A percentile compares a stretch with the other conserved stretches of the same genome.
phyloP scores from a whole-genome alignment of 2,888 invertebrate genomes.

The Tetranychus piercei region DNA sequence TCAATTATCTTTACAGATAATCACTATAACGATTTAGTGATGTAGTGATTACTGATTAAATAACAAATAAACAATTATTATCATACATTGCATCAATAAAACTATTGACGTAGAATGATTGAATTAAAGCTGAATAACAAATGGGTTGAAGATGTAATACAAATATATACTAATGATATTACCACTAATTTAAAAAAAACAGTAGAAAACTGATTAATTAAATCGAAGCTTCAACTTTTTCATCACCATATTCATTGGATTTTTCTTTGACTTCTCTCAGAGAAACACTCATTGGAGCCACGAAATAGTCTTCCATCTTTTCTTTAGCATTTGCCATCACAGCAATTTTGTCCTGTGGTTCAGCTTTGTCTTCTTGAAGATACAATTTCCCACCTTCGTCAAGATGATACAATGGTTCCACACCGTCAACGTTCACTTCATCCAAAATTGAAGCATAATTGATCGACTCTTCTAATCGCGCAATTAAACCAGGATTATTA shows the following conservation, averaged over 20 bases:
- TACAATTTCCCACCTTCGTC: constrained; percentile 2
- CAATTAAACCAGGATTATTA: neutral
- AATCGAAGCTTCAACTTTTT: neutral
- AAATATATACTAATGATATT: neutral
- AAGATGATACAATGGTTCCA: constrained; percentile 3
- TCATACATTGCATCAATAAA: too few species aligned
- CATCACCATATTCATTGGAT: neutral
- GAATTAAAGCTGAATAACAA: too few species aligned
- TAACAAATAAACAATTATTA: too few species aligned
- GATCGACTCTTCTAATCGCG: neutral
- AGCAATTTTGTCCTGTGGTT: neutral
- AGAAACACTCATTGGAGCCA: neutral
- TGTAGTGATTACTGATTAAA: too few species aligned
- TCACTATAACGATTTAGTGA: too few species aligned
- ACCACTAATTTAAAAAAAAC: neutral
- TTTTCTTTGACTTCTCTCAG: neutral
- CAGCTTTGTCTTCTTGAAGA: neutral
- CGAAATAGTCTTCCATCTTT: constrained; percentile 8
- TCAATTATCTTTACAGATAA: too few species aligned
- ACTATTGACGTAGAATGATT: too few species aligned
- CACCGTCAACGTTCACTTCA: neutral
- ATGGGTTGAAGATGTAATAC: too few species aligned
- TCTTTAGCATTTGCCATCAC: neutral
- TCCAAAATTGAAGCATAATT: neutral
- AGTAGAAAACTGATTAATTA: neutral